phyloP scores from a whole-genome alignment of 2,113 vertebrate species.

The Onychorhynchus coronatus region DNA sequence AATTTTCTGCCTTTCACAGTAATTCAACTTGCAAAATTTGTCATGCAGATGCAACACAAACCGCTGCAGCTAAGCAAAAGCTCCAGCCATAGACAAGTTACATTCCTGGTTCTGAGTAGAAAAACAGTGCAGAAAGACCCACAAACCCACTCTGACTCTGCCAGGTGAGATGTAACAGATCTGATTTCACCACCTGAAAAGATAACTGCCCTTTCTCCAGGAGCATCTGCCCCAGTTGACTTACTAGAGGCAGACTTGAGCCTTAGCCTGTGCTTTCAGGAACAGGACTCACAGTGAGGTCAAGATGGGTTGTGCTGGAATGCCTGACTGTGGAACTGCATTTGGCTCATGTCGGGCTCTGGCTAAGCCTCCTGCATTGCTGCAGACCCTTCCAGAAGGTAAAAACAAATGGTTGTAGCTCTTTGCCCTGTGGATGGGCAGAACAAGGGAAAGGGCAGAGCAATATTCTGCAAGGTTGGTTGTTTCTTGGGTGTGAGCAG shows the following conservation, averaged over 20 bases:
- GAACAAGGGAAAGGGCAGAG: neutral
- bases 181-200: neutral
- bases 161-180: neutral
- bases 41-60: neutral
- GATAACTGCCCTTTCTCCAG: neutral
- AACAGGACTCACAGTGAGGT: neutral
- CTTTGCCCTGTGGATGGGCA: neutral
- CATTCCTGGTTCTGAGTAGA: neutral
- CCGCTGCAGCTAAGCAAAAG: neutral
- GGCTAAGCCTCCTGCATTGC: neutral
- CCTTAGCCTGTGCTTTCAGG: neutral
- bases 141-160: neutral
- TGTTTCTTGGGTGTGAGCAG: neutral
- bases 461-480: neutral
- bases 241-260: neutral
- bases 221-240: neutral
- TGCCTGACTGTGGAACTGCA: neutral
- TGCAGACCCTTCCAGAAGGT: neutral
- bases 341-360: neutral
- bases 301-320: neutral
- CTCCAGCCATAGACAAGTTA: neutral
- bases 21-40: neutral
- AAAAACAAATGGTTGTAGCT: neutral
- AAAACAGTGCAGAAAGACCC: neutral
- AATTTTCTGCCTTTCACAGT: conserved; percentile 32